phyloP scores from a whole-genome alignment of 2,797 vertebrate species.

The Yasuhikotakia modesta region DNA sequence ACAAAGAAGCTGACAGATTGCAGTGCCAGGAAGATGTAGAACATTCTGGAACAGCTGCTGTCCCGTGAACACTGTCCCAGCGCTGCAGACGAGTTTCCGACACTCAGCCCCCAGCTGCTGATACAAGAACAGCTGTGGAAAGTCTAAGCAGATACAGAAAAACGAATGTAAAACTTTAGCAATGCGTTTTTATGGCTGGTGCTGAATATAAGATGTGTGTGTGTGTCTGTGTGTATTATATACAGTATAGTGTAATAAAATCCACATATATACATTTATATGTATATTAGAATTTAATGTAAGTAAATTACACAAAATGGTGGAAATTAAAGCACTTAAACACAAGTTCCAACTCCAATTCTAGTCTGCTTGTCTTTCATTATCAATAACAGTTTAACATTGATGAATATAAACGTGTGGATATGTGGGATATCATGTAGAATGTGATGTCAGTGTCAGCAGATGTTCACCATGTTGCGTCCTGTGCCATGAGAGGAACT shows the following conservation, averaged over 20 bases:
- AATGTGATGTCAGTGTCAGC: not conserved
- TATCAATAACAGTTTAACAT: too few species aligned
- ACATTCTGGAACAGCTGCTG: conserved; percentile 77
- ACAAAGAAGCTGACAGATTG: conserved; percentile 77
- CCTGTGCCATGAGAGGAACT: conserved; percentile 69
- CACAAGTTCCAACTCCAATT: too few species aligned
- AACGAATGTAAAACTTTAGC: not conserved
- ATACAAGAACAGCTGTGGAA: conserved; percentile 88
- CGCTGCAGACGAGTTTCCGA: conserved; percentile 74
- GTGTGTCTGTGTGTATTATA: too few species aligned
- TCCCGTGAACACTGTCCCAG: conserved; percentile 81
- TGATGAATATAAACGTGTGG: not conserved
- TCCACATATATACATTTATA: too few species aligned
- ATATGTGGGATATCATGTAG: not conserved
- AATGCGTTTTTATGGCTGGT: too few species aligned
- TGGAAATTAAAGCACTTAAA: too few species aligned
- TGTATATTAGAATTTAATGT: too few species aligned
- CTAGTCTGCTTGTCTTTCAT: too few species aligned
- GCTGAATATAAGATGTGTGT: too few species aligned
- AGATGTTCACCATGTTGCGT: conserved; percentile 78
- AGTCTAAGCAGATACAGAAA: conserved; percentile 72
- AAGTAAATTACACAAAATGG: too few species aligned
- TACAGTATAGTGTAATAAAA: too few species aligned
- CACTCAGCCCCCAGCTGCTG: conserved; percentile 56
- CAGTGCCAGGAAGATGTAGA: conserved; percentile 78